Base-by-base conservation (phyloP, 2,888 invertebrate genomes). In the Drosophila anomalipes region DNA sequence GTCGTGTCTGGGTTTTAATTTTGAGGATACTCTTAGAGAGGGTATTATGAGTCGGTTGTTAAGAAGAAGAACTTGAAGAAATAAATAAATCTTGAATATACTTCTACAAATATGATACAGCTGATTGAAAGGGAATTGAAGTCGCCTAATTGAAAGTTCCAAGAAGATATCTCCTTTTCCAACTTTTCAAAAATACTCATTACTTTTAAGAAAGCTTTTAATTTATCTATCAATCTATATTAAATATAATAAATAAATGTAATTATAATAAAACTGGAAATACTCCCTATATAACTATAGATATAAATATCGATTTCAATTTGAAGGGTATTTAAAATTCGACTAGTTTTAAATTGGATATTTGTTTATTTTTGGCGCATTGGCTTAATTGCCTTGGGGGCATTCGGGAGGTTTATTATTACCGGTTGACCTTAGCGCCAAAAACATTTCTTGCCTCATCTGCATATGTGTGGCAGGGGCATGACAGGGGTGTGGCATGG, bases 391-490 rank as follows among this genome's bases (percentile, higher is more conserved):
- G 89, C 78, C 78, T 47, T 65, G 63, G 63, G 75, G 77, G 64
- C 68, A 72, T 56, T 54, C 32, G 32, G 33, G 68, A 58, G 72
- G 74, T 47, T 47, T 47, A 81, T 82, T 87, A 87, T 87, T 85
- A 82, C 82, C 88, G 81, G 86, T 81, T 86, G 86, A 86, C 86
- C 86, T 81, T 77, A 81, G 74, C 66, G 71, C 67, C 69, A 71
- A 74, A 67, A 67, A 54, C 64, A 33, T 65, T 63, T 51, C 70
- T 85, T 86, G 81, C 88, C 81, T 88, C 86, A 86, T 86, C 82
- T 79, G 89, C 84, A 89, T 89, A 75, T 73, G 66, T 59, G 37
- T 9, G 26, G 47, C 22, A 26, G 53, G 70, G 32, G 47, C 37
- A 32, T 49, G 19, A 35, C n/a, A 41, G 28, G 28, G 28, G 37